These are phyloP conservation scores for Phataginus tetradactyla DNA, from an alignment of 2,797 vertebrate species.

Conservation along the genomic window DNA sequence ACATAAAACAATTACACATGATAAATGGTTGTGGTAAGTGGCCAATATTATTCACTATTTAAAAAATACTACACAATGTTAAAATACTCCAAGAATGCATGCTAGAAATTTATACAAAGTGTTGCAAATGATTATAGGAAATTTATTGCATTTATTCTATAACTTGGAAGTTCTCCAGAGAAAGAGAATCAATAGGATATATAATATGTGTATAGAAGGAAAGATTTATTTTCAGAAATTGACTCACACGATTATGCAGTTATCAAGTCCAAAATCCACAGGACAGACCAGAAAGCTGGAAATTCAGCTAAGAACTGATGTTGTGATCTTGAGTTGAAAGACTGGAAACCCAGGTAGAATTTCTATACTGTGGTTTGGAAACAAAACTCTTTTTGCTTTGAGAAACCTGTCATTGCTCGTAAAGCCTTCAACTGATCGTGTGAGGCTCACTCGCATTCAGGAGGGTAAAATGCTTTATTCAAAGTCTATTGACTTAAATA, in stretches of 20 bases:
- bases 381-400: conserved; percentile 11
- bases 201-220: neutral
- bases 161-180: neutral
- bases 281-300: neutral
- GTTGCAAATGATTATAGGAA: neutral
- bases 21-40: neutral
- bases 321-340: neutral
- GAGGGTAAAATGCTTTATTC: neutral
- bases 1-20: neutral
- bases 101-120: neutral
- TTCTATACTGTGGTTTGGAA: neutral
- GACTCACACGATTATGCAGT: neutral
- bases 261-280: neutral
- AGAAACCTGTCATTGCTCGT: neutral
- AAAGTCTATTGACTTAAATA: neutral
- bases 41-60: neutral
- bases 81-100: neutral
- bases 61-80: neutral
- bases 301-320: neutral
- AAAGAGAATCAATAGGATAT: neutral
- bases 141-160: neutral
- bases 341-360: neutral
- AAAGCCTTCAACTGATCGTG: neutral
- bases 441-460: neutral
- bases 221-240: neutral